Conservation (phyloP, 2,888 invertebrate genomes). For the Tipula helvola region DNA sequence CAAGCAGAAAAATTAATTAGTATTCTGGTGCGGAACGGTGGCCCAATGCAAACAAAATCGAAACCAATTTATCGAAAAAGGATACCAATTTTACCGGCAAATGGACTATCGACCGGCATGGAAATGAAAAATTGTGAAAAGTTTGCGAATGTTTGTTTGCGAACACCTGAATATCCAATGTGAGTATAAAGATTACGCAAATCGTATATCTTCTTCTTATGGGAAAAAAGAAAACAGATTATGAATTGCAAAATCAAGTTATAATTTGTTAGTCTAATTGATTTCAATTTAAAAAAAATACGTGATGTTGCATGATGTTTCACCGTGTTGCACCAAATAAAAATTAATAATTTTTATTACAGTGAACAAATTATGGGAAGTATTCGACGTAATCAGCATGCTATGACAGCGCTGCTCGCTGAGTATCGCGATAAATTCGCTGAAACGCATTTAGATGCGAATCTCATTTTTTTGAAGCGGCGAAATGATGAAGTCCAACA, state of each 20-base stretch:
- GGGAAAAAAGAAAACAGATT: background rate
- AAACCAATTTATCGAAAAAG: constrained; percentile 23
- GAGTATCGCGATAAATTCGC: constrained; percentile 51
- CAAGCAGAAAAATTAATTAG: constrained; percentile 30
- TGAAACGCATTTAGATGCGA: constrained; percentile 26
- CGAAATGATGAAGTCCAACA: constrained; percentile 41
- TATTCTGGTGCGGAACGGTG: constrained; percentile 24
- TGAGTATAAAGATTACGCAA: constrained; percentile 35
- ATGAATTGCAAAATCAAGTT: background rate
- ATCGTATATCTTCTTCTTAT: background rate
- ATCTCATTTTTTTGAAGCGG: constrained; percentile 31
- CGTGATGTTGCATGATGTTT: background rate
- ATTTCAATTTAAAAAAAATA: background rate
- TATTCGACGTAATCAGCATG: constrained; percentile 52
- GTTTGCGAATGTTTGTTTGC: constrained; percentile 54
- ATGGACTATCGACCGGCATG: constrained; percentile 21
- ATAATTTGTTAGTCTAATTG: background rate
- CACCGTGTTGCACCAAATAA: background rate
- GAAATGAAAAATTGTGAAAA: constrained; percentile 22
- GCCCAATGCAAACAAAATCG: constrained; percentile 18
- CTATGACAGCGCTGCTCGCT: constrained; percentile 54
- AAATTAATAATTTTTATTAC: constrained; percentile 15
- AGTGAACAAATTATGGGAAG: constrained; percentile 57
- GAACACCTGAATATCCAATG: constrained; percentile 64
- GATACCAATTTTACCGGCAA: constrained; percentile 29